Evolutionary conservation across 1,140 invertebrate species (phyloP).

Genomic region (Bombus turneri): DNA sequence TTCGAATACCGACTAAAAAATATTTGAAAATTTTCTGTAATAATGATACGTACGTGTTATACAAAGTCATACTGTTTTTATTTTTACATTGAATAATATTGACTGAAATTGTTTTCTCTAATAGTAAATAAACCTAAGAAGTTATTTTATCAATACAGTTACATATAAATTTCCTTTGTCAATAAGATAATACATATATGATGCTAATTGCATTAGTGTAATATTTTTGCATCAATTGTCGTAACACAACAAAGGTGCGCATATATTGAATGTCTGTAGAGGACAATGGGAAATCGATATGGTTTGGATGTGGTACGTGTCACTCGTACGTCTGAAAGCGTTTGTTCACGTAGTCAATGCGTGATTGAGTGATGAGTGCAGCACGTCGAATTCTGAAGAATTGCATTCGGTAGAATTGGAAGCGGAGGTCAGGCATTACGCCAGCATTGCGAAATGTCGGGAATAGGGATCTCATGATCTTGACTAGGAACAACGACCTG

Average conservation of each 20-base stretch:
- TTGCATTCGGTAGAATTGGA: conserved; percentile 53
- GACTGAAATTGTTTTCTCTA: not conserved
- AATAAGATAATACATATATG: not conserved
- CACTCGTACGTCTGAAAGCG: conserved; percentile 53
- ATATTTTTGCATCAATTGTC: conserved; percentile 13
- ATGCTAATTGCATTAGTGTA: not conserved
- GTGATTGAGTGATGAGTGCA: conserved; percentile 61
- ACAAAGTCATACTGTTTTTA: not conserved
- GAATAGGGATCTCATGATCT: conserved; percentile 69
- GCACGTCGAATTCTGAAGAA: conserved; percentile 60
- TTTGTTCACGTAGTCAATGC: conserved; percentile 65
- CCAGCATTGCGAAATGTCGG: conserved; percentile 57
- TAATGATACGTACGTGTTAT: not conserved
- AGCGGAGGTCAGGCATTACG: conserved; percentile 54
- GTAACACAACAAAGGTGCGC: conserved; percentile 18
- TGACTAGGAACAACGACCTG: conserved; percentile 70
- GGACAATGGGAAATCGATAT: conserved; percentile 68
- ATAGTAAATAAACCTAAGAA: not conserved
- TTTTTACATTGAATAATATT: not conserved
- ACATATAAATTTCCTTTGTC: not conserved
- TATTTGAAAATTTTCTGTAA: not conserved
- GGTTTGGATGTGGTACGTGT: conserved; percentile 61
- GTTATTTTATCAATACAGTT: not conserved
- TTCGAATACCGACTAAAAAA: not conserved
- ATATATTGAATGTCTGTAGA: conserved; percentile 47